Evolutionary conservation across 2,888 invertebrate species (phyloP).

Genomic region (Ennomos fuscantarius): DNA sequence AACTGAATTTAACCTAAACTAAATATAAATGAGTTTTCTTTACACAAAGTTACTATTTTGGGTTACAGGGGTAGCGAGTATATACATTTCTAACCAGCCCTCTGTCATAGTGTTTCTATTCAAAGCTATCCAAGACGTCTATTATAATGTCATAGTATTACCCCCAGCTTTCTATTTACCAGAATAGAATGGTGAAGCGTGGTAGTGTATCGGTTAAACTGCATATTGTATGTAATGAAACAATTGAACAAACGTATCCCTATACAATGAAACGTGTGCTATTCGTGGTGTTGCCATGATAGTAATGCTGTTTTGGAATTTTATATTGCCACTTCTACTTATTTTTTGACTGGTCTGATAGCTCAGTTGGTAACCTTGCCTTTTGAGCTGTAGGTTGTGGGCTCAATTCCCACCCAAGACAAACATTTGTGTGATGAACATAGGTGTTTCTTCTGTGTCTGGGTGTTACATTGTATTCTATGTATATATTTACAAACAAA

Average conservation of each 20-base stretch:
- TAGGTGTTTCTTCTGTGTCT: too few relatives aligned
- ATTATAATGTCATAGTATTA: conserved; percentile 23
- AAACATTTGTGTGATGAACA: too few relatives aligned
- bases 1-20: too few relatives aligned
- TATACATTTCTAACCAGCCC: conserved; percentile 5
- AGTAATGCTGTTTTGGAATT: background rate
- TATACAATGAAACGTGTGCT: conserved; percentile 37
- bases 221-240: conserved; percentile 47
- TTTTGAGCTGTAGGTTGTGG: too few relatives aligned
- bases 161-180: conserved; percentile 18
- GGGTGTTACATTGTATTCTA: too few relatives aligned
- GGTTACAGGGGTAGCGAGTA: background rate
- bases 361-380: too few relatives aligned
- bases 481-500: too few relatives aligned
- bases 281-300: conserved; percentile 5
- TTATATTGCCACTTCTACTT: too few relatives aligned
- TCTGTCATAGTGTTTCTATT: conserved; percentile 1
- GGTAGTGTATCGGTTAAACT: conserved; percentile 36
- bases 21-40: too few relatives aligned
- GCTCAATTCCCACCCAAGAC: too few relatives aligned
- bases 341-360: too few relatives aligned
- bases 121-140: conserved; percentile 19
- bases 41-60: too few relatives aligned
- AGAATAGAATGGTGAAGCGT: conserved; percentile 24
- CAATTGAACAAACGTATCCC: conserved; percentile 43